Evolutionary conservation across 2,888 invertebrate species (phyloP).

Genomic region (Lepidochitona cinerea): DNA sequence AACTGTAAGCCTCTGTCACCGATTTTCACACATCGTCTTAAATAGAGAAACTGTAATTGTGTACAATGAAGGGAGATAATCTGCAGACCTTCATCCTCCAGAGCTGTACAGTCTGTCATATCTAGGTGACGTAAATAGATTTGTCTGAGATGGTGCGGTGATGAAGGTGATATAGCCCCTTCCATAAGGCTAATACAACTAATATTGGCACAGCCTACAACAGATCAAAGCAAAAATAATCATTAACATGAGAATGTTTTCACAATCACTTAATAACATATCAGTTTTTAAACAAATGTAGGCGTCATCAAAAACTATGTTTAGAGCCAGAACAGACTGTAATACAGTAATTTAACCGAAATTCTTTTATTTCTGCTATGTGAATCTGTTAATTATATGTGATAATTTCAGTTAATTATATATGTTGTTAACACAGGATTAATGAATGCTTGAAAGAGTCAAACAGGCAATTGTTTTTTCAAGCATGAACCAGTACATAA

Average conservation of each 20-base stretch:
- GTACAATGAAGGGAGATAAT: slow-evolving; percentile 89
- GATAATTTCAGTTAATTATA: no score
- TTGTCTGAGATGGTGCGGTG: slow-evolving; percentile 64
- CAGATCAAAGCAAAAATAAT: neutral
- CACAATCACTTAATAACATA: neutral
- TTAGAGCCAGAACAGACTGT: no score
- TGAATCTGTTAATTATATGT: no score
- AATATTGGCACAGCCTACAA: slow-evolving; percentile 80
- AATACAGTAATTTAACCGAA: no score
- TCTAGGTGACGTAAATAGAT: slow-evolving; percentile 89
- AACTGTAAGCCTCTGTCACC: slow-evolving; percentile 94
- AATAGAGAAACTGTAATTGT: slow-evolving; percentile 87
- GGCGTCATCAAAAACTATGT: no score
- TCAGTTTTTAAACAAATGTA: neutral
- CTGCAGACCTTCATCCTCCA: slow-evolving; percentile 88
- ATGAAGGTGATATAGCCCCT: slow-evolving; percentile 60
- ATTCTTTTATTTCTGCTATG: no score
- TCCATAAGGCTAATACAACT: slow-evolving; percentile 78
- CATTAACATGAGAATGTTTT: neutral
- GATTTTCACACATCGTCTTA: slow-evolving; percentile 89
- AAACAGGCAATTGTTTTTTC: no score
- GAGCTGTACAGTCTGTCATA: slow-evolving; percentile 88
- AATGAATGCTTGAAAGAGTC: no score
- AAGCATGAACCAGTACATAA: no score
- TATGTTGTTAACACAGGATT: no score